Evolutionary conservation across 2,888 invertebrate species (phyloP), one percentile per base, ranked within the genome.

Genomic region (Drosophila atroscutellata): DNA sequence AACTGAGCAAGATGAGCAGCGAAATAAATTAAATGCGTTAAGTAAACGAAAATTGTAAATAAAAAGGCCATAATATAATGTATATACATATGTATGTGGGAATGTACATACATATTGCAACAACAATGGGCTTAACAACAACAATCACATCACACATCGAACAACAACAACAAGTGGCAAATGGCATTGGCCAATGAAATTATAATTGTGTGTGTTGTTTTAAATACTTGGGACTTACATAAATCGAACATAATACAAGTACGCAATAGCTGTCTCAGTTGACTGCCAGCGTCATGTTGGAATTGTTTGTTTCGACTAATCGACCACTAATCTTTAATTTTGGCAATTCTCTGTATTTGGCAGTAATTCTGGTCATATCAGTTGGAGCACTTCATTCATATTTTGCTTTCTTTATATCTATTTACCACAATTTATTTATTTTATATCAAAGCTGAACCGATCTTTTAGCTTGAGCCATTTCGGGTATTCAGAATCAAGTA

Each of bases 41-140:
- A 78, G 79, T 68, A 82, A 78, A 78, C 83, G 73, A 47, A 74
- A 68, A 81, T 72, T 81, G 73, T 72, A 81, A 81, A 77, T 81
- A 77, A 77, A 77, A 77, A 63, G 47, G 49, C 20, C 59, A 81
- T 81, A 72, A 81, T 72, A 51, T 63, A 72, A 30, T 64, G 58
- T 73, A 15, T 64, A 55, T 73, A 15, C 7, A 45, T 45, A 20
- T 24, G 8, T 30, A 20, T 42, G 45, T 20, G 13, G 45, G 4
- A 15, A 24, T 45, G 45, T 45, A 24, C 45, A 45, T 45, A 79
- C 52, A 68, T 62, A 82, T 75, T 74, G 79, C 65, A 81, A 64
- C 73, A 78, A 79, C 67, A 82, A 70, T 54, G n/a, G 42, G 32
- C 42, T 28, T 24, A 72, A 30, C 50, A 62, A 57, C 51, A 62